Conservation (phyloP, 2,888 invertebrate genomes). For the Diplazon laetatorius region DNA sequence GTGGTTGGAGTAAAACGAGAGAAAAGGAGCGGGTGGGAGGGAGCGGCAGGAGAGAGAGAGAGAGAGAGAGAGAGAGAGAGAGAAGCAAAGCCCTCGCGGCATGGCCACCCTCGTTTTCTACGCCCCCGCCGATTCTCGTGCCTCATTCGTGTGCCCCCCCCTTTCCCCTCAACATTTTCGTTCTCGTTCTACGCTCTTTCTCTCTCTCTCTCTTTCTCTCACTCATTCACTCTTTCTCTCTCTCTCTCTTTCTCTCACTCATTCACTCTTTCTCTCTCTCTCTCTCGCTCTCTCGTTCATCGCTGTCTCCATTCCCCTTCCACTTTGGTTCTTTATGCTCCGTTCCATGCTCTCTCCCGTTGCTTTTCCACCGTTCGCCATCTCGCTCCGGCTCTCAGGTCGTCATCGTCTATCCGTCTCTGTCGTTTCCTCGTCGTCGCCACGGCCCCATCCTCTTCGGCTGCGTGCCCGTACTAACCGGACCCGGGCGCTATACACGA, state of each 20-base stretch:
- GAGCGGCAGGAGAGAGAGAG: constrained; percentile 4
- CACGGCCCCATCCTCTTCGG: constrained; percentile 53
- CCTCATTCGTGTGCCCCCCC: constrained; percentile 57
- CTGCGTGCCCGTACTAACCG: constrained; percentile 66
- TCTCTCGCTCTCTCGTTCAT: constrained; percentile 14
- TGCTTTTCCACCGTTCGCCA: constrained; percentile 43
- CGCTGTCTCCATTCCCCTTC: constrained; percentile 21
- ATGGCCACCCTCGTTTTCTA: constrained; percentile 61
- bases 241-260: constrained; percentile 15
- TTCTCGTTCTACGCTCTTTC: constrained; percentile 54
- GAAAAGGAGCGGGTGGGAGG: constrained; percentile 28
- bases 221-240: constrained; percentile 26
- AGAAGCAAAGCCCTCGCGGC: constrained; percentile 59
- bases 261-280: constrained; percentile 18
- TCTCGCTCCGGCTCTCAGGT: neutral
- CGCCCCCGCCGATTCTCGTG: constrained; percentile 60
- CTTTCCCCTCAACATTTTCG: constrained; percentile 48
- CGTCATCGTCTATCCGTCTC: constrained; percentile 27
- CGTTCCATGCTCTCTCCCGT: constrained; percentile 37
- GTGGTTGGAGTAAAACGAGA: no score
- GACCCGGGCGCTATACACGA: constrained; percentile 69
- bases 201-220: constrained; percentile 37
- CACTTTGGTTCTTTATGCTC: constrained; percentile 35
- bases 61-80: constrained; percentile 42
- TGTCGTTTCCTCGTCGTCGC: constrained; percentile 39